Percentiles rank a stretch among this genome's conserved stretches.
Conservation (phyloP, 2,888 invertebrate genomes). For the Listrodromus nycthemerus region DNA sequence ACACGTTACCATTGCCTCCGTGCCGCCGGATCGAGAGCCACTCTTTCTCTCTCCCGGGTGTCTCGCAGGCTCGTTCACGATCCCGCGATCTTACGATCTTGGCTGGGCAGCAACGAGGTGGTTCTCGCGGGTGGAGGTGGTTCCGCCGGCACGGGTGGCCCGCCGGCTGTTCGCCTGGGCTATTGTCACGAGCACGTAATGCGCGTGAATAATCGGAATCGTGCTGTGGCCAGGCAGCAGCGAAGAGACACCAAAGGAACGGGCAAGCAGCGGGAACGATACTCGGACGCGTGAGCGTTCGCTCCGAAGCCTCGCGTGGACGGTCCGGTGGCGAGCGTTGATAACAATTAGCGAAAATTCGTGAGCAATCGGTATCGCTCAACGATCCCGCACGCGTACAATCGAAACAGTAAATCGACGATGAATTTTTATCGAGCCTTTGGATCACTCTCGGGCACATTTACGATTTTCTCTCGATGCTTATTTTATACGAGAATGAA, state of each 20-base stretch:
- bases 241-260: conserved; percentile 7
- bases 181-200: conserved; percentile 70
- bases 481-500: background rate
- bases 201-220: conserved; percentile 69
- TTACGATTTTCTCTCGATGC: background rate
- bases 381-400: conserved; percentile 13
- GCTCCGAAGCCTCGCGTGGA: background rate
- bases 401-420: background rate
- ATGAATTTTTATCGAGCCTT: background rate
- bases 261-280: background rate
- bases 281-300: conserved; percentile 3
- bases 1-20: conserved; percentile 7
- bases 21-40: conserved; percentile 16
- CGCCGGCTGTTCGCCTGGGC: conserved; percentile 58
- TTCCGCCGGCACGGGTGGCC: conserved; percentile 64
- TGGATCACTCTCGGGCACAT: background rate
- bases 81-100: conserved; percentile 53
- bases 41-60: background rate
- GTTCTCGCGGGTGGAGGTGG: conserved; percentile 7
- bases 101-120: conserved; percentile 17
- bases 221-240: conserved; percentile 49
- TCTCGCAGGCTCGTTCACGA: conserved; percentile 46
- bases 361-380: background rate
- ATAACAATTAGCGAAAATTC: conserved; percentile 25
- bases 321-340: background rate